Base-by-base conservation (phyloP, 1,140 invertebrate genomes). In the Zaprionus gabonicus region DNA sequence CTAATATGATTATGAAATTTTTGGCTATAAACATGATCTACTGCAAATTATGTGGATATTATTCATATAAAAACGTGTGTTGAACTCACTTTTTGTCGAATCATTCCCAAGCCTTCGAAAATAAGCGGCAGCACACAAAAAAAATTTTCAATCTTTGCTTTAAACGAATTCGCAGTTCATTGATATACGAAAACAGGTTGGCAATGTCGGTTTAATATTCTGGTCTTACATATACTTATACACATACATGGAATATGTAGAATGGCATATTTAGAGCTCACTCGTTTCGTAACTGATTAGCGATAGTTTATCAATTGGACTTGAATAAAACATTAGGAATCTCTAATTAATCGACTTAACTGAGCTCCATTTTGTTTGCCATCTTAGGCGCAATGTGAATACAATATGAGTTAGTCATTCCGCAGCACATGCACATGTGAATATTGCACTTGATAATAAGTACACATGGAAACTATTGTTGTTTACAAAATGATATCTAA, bases 401-500 rank as follows among this genome's bases (percentile, higher is more conserved):
- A 2, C 12, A 46, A 17, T 46, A 17, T 3, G 17, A 25, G 12
- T 51, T 51, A 51, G 46, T 51, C 46, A 49, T 49, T 9, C 46
- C 46, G 15, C 20, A 63, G 36, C 23, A 23, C 25, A 60, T 17
- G 44, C 28, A 36, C 9, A 10, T 51, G 25, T 44, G 13, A 20
- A 57, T 41, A 13, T 41, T 59, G 28, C 28, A 51, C 23, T 17
- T 17, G n/a, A 31, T 25, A 38, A 28, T 34, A 31, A 27, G 6
- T 38, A 20, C 36, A 71, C 13, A 55, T 65, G 34, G 46, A 44
- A 7, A 41, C 41, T 44, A 64, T 64, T 71, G 68, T 82, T 86
- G 82, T 85, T 78, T 76, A 85, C 69, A 51, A 20, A 12, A 44
- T 60, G 56, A 41, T 76, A 79, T 72, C 67, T 57, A 25, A 69